These are phyloP conservation scores for Electrona antarctica DNA, from an alignment of 2,113 vertebrate species.

Conservation along the genomic window DNA sequence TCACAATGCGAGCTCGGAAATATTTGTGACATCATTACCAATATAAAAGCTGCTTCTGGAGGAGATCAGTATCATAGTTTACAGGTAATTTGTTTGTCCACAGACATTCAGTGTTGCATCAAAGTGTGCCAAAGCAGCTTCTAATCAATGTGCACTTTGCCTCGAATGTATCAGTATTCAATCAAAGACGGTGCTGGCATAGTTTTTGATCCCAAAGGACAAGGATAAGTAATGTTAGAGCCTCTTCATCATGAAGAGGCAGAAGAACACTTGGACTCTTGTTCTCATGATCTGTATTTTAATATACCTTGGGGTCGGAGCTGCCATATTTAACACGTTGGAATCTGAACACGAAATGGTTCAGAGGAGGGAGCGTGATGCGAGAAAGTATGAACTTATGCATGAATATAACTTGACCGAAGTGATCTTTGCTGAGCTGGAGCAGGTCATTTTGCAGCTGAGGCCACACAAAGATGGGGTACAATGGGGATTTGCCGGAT, in stretches of 20 bases:
- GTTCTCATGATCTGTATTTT: constrained; percentile 95
- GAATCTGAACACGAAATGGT: constrained; percentile 90
- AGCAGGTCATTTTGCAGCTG: constrained; percentile 87
- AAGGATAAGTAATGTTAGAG: constrained; percentile 15
- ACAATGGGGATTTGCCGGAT: constrained; percentile 96
- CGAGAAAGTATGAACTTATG: constrained; percentile 83
- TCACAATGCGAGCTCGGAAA: too few relatives aligned
- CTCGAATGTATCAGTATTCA: constrained; percentile 49
- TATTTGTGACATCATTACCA: too few relatives aligned
- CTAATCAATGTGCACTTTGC: constrained; percentile 54
- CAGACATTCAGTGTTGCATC: too few relatives aligned
- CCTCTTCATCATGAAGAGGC: constrained; percentile 88
- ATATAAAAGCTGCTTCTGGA: too few relatives aligned
- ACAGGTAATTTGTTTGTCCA: too few relatives aligned
- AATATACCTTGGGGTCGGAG: constrained; percentile 95
- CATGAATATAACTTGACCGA: constrained; percentile 90
- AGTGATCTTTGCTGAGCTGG: constrained; percentile 89
- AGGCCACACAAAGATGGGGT: constrained; percentile 95
- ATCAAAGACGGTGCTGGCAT: constrained; percentile 47
- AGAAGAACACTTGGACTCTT: constrained; percentile 90
- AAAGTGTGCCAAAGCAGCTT: constrained; percentile 85
- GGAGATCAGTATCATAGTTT: too few relatives aligned
- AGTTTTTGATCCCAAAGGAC: constrained; percentile 16
- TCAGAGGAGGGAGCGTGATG: constrained; percentile 84
- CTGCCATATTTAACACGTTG: constrained; percentile 93